Evolutionary conservation across 2,797 vertebrate genomes (phyloP), one percentile per base, ranked within the genome.

Genomic region (Microctenopoma steveboyesi): DNA sequence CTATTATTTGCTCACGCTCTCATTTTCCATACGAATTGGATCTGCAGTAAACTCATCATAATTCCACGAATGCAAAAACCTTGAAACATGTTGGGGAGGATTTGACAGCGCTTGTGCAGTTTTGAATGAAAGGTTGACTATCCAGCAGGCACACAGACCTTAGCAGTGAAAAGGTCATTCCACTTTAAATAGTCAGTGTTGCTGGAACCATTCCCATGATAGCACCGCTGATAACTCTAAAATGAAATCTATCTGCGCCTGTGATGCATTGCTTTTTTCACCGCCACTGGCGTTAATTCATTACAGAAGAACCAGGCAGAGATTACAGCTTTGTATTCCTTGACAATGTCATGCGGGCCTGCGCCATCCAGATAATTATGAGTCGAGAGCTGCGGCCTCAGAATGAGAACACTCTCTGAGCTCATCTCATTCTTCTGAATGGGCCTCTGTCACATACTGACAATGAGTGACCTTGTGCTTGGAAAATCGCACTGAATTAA

Each of bases 401-500:
- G 85, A 89, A 91, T 88, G 77, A 92, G 79, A 90, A 89, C 75
- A 69, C 86, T 86, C 88, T 90, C 85, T 72, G 72, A 89, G 88
- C 89, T 88, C 89, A 86, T 89, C 91, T 91, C 86, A 88, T 86
- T 90, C 85, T 88, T 86, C 77, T 88, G 78, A 89, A 89, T 90
- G 90, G 86, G 88, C 74, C 87, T 86, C 86, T 91, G 90, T 90
- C 89, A 83, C 72, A 89, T 64, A 62, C 81, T 90, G 89, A 92
- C 90, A 92, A 92, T 89, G 91, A 89, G 76, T 91, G 89, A 92
- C 92, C 92, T 92, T 93, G 92, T 89, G 89, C 84, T 88, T 78
- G 83, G 88, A 88, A 91, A 91, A 89, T 88, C 61, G 39, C 55
- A 78, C 89, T 91, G 91, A 91, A 91, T 92, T 91, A 92, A 90